phyloP scores from a whole-genome alignment of 2,888 invertebrate species.

The Campopleginae sp. region DNA sequence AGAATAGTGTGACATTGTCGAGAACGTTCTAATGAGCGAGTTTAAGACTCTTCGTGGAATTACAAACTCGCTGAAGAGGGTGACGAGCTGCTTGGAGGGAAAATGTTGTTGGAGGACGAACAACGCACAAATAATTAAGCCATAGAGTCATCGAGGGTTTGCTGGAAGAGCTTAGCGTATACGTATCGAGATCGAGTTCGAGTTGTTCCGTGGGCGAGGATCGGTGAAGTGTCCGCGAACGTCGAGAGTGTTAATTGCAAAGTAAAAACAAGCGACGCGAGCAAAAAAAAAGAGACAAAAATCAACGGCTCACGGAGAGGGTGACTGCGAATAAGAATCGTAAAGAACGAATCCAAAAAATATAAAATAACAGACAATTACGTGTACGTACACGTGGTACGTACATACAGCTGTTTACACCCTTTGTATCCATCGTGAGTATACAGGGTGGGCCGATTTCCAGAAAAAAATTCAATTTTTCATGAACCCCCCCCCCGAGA shows the following conservation, averaged over 20 bases:
- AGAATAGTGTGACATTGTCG: conserved; percentile 22
- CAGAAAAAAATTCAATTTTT: too few species aligned
- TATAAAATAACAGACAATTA: conserved; percentile 21
- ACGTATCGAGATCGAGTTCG: conserved; percentile 25
- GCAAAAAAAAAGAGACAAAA: neutral
- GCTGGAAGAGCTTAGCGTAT: conserved; percentile 1
- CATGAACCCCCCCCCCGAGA: neutral
- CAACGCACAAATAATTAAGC: conserved; percentile 48
- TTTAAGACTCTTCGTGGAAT: conserved; percentile 49
- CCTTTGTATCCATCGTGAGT: conserved; percentile 15
- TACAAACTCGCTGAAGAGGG: conserved; percentile 13
- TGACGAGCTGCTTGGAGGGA: conserved; percentile 27
- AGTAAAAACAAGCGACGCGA: neutral
- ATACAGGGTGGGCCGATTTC: neutral
- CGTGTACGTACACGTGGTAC: conserved; percentile 7
- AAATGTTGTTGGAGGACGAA: conserved; percentile 15
- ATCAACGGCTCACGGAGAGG: conserved; percentile 22
- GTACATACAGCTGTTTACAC: conserved; percentile 35
- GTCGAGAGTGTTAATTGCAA: conserved; percentile 39
- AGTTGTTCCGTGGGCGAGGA: conserved; percentile 29
- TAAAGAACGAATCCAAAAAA: conserved; percentile 36
- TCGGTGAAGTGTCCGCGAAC: conserved; percentile 6
- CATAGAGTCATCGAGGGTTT: conserved; percentile 32
- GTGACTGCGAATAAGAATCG: conserved; percentile 23
- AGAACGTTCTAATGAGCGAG: conserved; percentile 56